Conservation (phyloP, 2,888 invertebrate genomes). For the Alloscopus bannaensis region DNA sequence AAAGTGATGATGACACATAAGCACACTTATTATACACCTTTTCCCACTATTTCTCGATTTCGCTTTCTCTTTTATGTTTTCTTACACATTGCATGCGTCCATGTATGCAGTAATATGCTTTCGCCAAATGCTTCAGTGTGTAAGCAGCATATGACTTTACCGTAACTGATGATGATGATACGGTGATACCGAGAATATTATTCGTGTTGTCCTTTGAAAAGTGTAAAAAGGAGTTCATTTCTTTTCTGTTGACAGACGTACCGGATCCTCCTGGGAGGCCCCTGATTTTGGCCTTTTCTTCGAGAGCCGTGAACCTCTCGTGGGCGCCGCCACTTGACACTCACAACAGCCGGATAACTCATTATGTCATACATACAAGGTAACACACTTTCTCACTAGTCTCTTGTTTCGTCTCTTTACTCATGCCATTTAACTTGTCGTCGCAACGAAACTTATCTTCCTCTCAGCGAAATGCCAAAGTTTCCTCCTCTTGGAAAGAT, state of each 20-base stretch:
- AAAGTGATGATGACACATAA: constrained; percentile 25
- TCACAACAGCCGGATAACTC: constrained; percentile 82
- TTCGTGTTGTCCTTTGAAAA: constrained; percentile 38
- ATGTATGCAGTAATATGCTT: not conserved
- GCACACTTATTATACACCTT: not conserved
- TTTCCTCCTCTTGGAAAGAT: constrained; percentile 23
- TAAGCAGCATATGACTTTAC: too few species aligned
- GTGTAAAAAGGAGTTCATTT: constrained; percentile 20
- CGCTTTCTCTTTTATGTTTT: constrained; percentile 9
- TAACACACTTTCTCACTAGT: constrained; percentile 76
- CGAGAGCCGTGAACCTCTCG: constrained; percentile 84
- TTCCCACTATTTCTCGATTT: not conserved
- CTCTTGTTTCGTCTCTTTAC: constrained; percentile 41
- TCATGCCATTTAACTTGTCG: constrained; percentile 62
- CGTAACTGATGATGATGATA: constrained; percentile 18
- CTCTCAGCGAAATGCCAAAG: constrained; percentile 57
- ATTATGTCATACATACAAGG: constrained; percentile 85
- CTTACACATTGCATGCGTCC: not conserved
- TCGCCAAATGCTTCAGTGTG: too few species aligned
- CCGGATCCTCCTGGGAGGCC: constrained; percentile 84
- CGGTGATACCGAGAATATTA: too few species aligned
- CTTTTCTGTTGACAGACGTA: constrained; percentile 75
- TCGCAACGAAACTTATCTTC: too few species aligned
- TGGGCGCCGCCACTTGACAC: constrained; percentile 85
- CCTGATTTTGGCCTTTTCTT: constrained; percentile 84